Conservation (phyloP, 2,113 vertebrate genomes). For the Lophotis ruficrista region DNA sequence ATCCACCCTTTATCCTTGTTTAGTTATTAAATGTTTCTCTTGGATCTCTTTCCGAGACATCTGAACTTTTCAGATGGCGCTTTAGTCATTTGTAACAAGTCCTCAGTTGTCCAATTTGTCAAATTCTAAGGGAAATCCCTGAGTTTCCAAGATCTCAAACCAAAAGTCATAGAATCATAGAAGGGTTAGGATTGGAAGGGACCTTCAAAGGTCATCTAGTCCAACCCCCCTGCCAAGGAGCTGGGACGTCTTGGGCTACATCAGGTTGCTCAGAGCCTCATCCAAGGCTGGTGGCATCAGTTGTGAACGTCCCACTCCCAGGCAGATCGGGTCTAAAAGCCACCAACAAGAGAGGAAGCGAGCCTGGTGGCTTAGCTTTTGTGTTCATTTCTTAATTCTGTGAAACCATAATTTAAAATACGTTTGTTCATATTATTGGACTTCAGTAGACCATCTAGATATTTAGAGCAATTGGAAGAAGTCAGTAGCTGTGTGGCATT, state of each 20-base stretch:
- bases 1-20: not conserved
- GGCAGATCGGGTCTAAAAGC: not conserved
- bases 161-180: not conserved
- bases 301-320: not conserved
- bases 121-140: not conserved
- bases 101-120: not conserved
- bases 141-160: not conserved
- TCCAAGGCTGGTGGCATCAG: not conserved
- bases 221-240: no score
- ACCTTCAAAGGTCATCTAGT: no score
- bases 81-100: not conserved
- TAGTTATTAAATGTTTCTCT: constrained; percentile 6
- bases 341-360: not conserved
- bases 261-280: no score
- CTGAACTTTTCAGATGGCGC: not conserved
- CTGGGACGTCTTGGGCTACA: no score
- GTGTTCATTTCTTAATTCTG: not conserved
- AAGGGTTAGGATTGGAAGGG: no score
- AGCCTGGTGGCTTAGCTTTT: not conserved
- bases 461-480: not conserved
- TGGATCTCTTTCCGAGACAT: not conserved
- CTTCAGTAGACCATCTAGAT: not conserved
- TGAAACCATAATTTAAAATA: not conserved
- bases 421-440: not conserved
- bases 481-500: not conserved